Evolutionary conservation across 2,113 vertebrate species (phyloP), one percentile per base, ranked within the genome.

Genomic region (Sceloporus undulatus): DNA sequence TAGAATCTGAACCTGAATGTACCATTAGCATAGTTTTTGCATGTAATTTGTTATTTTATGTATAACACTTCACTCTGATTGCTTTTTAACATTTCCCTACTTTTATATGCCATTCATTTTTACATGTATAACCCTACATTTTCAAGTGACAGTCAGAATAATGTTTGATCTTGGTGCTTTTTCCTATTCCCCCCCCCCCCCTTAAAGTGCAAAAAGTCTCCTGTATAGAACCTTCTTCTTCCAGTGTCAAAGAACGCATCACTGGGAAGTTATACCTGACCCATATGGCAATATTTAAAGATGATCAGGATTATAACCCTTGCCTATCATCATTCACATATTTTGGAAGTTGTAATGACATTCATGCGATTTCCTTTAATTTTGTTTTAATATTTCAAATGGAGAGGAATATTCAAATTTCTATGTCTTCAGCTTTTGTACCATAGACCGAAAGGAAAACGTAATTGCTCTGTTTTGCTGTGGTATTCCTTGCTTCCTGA

Each of bases 21-120:
- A 93, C 88, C 88, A 96, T 96, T 96, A 95, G 93, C 95, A 95
- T 94, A 94, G 92, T 74, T 86, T 95, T 95, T 92, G 94, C 94
- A 94, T 95, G 94, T 95, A 95, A 93, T 96, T 94, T 96, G 91
- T 90, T 90, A 87, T 95, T 94, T 95, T 94, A 89, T 86, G 90
- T 90, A 82, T 88, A 90, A 95, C 91, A 74, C 92, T 94, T 93
- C 84, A 74, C 29, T 87, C 84, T 95, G 95, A 95, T 95, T 96
- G 91, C 11, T 2, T 95, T 95, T 94, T 90, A 95, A 85, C 91
- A 90, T 95, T 94, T 94, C 89, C 86, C 90, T 89, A 85, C 87
- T 93, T 95, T 95, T 92, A 34, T 82, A 86, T 93, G 88, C 90
- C 89, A 94, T 94, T 94, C 94, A 89, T 93, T 91, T 86, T 86